Evolutionary conservation across 2,113 vertebrate genomes (phyloP).

Genomic region (Macroglossus sobrinus): DNA sequence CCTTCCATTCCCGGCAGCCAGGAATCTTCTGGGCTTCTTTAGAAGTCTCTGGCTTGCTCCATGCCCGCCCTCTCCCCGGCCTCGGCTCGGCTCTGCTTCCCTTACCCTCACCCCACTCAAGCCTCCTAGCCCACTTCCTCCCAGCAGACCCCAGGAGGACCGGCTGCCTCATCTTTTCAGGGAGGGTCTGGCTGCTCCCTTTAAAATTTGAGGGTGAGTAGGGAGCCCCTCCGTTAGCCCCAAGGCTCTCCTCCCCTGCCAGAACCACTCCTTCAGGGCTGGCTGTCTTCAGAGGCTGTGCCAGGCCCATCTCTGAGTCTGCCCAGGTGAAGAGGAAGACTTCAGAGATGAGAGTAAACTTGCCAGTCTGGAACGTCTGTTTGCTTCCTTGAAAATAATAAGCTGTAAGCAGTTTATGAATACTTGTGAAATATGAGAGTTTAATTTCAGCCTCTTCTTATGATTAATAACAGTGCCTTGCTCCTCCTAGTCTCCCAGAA

Average conservation of each 20-base stretch:
- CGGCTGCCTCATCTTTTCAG: neutral
- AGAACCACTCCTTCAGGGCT: neutral
- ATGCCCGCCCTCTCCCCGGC: neutral
- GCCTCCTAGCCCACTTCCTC: neutral
- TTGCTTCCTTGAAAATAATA: conserved; percentile 21
- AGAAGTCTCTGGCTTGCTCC: neutral
- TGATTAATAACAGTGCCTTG: neutral
- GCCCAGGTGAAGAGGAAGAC: neutral
- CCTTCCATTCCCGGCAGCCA: neutral
- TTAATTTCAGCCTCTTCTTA: conserved; percentile 10
- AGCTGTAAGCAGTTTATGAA: neutral
- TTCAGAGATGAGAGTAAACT: neutral
- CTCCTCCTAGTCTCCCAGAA: neutral
- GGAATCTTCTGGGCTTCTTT: conserved; percentile 19
- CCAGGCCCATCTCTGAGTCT: neutral
- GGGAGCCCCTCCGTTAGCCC: neutral
- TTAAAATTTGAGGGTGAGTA: neutral
- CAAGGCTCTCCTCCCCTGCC: neutral
- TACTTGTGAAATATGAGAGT: neutral
- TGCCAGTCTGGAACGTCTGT: neutral
- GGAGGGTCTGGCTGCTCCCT: neutral
- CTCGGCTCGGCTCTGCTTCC: neutral
- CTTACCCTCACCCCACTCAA: neutral
- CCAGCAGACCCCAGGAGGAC: neutral
- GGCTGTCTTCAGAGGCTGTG: neutral